Evolutionary conservation across 2,113 vertebrate genomes (phyloP).

Genomic region (Myotis davidii): DNA sequence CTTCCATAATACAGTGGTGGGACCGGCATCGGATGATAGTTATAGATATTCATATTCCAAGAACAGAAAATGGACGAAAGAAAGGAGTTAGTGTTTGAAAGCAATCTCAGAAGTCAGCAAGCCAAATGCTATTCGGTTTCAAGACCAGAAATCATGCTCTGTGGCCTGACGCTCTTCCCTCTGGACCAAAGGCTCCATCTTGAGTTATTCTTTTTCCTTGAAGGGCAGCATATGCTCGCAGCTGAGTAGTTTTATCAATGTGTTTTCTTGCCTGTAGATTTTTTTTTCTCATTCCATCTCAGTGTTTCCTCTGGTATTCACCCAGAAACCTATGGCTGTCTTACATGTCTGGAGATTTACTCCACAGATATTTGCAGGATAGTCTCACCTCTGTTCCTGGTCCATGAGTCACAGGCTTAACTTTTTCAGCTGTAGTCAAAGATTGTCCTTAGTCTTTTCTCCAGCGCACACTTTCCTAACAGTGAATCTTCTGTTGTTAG

Average conservation of each 20-base stretch:
- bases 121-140: neutral
- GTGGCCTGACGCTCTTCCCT: neutral
- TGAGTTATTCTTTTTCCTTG: neutral
- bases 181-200: neutral
- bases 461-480: neutral
- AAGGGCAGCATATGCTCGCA: neutral
- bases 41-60: neutral
- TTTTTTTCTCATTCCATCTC: neutral
- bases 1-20: neutral
- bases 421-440: neutral
- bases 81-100: neutral
- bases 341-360: neutral
- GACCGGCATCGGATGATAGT: neutral
- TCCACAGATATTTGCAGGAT: neutral
- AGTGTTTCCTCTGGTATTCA: neutral
- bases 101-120: neutral
- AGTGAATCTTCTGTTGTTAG: neutral
- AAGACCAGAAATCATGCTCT: neutral
- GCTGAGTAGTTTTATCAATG: neutral
- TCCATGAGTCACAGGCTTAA: neutral
- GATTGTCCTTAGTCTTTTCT: neutral
- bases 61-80: neutral
- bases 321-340: neutral
- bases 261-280: neutral
- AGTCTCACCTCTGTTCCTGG: neutral